Evolutionary conservation across 1,140 invertebrate genomes (phyloP).

Genomic region (Hydropsyche tenuis): DNA sequence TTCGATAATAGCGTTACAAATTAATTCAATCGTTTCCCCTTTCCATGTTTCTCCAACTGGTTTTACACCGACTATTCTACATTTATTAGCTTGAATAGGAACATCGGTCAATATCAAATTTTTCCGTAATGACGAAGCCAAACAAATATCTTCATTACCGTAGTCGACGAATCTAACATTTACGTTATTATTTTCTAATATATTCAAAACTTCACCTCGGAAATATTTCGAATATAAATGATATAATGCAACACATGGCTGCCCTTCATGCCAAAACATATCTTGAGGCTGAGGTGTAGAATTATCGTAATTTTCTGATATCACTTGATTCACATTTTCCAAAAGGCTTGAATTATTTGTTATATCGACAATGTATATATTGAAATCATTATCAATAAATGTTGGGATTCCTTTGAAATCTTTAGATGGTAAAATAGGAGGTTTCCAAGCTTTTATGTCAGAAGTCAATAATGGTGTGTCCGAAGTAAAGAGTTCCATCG

Average conservation of each 20-base stretch:
- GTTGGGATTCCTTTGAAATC: constrained; percentile 63
- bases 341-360: constrained; percentile 55
- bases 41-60: constrained; percentile 56
- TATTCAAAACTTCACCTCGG: constrained; percentile 63
- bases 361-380: constrained; percentile 64
- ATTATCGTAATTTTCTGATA: constrained; percentile 62
- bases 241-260: constrained; percentile 70
- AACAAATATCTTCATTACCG: constrained; percentile 66
- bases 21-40: constrained; percentile 33
- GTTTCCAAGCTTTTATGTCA: background rate
- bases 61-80: constrained; percentile 58
- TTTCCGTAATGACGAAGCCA: constrained; percentile 63
- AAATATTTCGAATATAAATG: constrained; percentile 69
- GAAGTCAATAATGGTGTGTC: constrained; percentile 52
- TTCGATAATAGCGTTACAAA: constrained; percentile 42
- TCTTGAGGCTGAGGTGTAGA: constrained; percentile 58
- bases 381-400: constrained; percentile 65
- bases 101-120: constrained; percentile 65
- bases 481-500: constrained; percentile 50
- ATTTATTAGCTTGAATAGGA: constrained; percentile 64
- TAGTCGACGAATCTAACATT: constrained; percentile 69
- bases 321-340: constrained; percentile 60
- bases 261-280: constrained; percentile 62
- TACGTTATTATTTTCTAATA: constrained; percentile 55
- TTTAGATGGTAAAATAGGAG: constrained; percentile 52